phyloP scores from a whole-genome alignment of 2,113 vertebrate genomes.

The Hyla sarda region DNA sequence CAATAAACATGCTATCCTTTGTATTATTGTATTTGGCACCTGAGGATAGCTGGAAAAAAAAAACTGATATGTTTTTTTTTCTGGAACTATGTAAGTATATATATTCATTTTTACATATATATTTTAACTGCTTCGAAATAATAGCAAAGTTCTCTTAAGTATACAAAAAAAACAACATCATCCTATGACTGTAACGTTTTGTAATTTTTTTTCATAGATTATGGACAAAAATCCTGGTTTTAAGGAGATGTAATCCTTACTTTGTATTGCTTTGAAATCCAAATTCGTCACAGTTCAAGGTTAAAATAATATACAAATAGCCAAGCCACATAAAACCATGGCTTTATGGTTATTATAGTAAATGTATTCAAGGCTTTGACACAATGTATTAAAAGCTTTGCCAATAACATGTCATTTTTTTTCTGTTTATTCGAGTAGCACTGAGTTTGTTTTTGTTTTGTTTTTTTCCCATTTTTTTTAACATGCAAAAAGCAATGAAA shows the following conservation, averaged over 20 bases:
- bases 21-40: slow-evolving; percentile 75
- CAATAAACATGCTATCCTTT: slow-evolving; percentile 65
- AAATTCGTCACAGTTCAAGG: slow-evolving; percentile 72
- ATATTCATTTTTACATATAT: background rate
- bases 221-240: background rate
- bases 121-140: background rate
- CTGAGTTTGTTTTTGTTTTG: slow-evolving; percentile 66
- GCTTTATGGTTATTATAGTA: slow-evolving; percentile 66
- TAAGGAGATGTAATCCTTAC: slow-evolving; percentile 57
- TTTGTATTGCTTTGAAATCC: slow-evolving; percentile 80
- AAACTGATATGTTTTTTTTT: background rate
- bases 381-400: slow-evolving; percentile 57
- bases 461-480: slow-evolving; percentile 65
- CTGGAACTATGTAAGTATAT: background rate
- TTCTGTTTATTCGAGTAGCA: slow-evolving; percentile 55
- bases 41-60: slow-evolving; percentile 70
- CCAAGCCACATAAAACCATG: slow-evolving; percentile 68
- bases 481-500: slow-evolving; percentile 68
- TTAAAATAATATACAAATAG: slow-evolving; percentile 66
- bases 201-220: background rate
- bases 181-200: background rate
- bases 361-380: slow-evolving; percentile 65
- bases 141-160: background rate
- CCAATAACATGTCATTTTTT: slow-evolving; percentile 58
- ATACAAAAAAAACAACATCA: slow-evolving; percentile 17